Evolutionary conservation across 2,113 vertebrate species (phyloP).

Genomic region (Nycticryphes semicollaris): DNA sequence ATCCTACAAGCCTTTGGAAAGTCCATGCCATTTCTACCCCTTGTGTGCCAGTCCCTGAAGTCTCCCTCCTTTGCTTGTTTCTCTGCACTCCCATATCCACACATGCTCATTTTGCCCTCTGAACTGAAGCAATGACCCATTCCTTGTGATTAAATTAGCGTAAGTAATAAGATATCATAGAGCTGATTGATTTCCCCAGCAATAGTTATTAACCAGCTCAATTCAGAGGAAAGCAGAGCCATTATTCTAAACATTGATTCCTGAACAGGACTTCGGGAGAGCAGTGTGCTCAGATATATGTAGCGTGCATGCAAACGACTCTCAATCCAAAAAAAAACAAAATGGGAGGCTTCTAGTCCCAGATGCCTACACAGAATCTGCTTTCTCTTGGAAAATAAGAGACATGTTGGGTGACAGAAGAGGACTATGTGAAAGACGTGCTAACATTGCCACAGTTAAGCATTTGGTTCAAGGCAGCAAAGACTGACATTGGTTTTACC

Average conservation of each 20-base stretch:
- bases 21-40: not conserved
- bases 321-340: not conserved
- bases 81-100: not conserved
- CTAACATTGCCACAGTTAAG: not conserved
- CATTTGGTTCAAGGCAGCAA: not conserved
- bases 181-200: conserved; percentile 94
- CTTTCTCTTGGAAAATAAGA: not conserved
- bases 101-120: conserved; percentile 68
- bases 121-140: conserved; percentile 89
- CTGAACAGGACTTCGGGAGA: conserved; percentile 66
- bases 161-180: conserved; percentile 99
- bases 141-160: conserved; percentile 97
- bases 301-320: conserved; percentile 13
- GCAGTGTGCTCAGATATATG: conserved; percentile 55
- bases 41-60: not conserved
- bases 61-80: not conserved
- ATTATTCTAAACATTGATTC: conserved; percentile 95
- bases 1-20: not conserved
- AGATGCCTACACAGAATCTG: not conserved
- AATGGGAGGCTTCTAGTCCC: not conserved
- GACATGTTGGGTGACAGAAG: not conserved
- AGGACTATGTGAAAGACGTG: not conserved
- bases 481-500: not conserved
- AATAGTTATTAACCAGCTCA: conserved; percentile 92
- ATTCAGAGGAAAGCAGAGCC: conserved; percentile 85